Base-by-base conservation (phyloP, 2,113 vertebrate species). In the Ictalurus punctatus region DNA sequence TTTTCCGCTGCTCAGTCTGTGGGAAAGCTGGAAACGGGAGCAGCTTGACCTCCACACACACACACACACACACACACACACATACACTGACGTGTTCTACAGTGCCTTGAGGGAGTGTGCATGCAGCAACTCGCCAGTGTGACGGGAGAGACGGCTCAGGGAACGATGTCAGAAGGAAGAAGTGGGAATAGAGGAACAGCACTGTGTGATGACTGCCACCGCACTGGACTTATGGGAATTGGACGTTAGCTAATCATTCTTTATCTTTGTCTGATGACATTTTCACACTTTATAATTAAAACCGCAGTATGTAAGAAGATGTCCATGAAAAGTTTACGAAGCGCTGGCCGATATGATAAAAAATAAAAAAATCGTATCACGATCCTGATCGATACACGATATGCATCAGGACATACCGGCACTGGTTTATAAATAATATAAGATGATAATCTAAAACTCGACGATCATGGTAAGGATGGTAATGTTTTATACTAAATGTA, bases 121-220 rank as follows among this genome's bases (percentile, higher is more conserved):
- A 88, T 88, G 90, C 78, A 73, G 78, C 86, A 89, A 79, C 90
- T 65, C 25, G 83, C 17, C 71, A 56, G 67, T 67, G 82, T 89
- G 54, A 80, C 69, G 34, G 8, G 4, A 37, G 71, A 63, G 12
- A 14, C 48, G 54, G 67, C 69, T 58, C 58, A 48, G 56, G 37
- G 59, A 88, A 80, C 73, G 69, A 65, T 34, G 61, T 65, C 52
- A 14, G 12, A 27, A 71, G 2, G 16, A 21, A 59, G 52, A 25
- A 37, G 8, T 3, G 59, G 30, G 52, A 56, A 19, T 25, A 37
- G 14, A 59, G 44, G n/a, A 61, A 59, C 44, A 61, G 19, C 25
- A 48, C 27, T 37, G 52, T 73, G 12, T 65, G 44, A 76, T 84
- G 56, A 84, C 54, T 44, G 13, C 14, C 27, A 61, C n/a, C 13